A percentile compares a stretch with the other conserved stretches of the same genome.
These are phyloP conservation scores for Alligator sinensis DNA, from an alignment of 2,113 vertebrate species.

Conservation along the genomic window DNA sequence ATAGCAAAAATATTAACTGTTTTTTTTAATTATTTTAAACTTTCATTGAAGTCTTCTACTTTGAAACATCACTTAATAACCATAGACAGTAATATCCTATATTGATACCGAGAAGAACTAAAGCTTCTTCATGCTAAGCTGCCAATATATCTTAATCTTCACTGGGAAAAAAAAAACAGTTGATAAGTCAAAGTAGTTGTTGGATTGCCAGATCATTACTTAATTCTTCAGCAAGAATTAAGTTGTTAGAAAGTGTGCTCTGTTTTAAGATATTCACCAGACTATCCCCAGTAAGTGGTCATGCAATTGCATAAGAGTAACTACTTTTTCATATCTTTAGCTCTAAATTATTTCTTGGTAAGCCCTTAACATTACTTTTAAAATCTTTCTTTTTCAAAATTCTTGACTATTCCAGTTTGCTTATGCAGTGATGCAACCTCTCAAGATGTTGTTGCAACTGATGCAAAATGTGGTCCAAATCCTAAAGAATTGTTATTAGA, in stretches of 20 bases:
- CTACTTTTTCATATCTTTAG: not conserved
- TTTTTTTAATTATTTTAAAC: not conserved
- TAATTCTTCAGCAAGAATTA: not conserved
- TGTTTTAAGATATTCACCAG: not conserved
- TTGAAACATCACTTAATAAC: not conserved
- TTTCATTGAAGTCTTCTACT: not conserved
- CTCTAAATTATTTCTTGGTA: not conserved
- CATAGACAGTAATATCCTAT: not conserved
- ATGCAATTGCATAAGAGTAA: not conserved
- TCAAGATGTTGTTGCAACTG: not conserved
- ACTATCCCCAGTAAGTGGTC: not conserved
- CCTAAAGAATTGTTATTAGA: not conserved
- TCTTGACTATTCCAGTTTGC: not conserved
- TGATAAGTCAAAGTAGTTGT: not conserved
- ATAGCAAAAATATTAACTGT: not conserved
- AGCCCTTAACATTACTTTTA: not conserved
- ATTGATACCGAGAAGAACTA: not conserved
- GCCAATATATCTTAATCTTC: not conserved
- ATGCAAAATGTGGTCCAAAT: not conserved
- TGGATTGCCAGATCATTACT: not conserved
- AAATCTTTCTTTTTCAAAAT: not conserved
- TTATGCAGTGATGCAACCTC: rapidly evolving
- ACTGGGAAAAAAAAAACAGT: not conserved
- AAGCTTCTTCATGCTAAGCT: not conserved
- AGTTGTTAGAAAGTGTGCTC: not conserved